Evolutionary conservation across 2,888 invertebrate species (phyloP).

Genomic region (Tortricodes alternella): DNA sequence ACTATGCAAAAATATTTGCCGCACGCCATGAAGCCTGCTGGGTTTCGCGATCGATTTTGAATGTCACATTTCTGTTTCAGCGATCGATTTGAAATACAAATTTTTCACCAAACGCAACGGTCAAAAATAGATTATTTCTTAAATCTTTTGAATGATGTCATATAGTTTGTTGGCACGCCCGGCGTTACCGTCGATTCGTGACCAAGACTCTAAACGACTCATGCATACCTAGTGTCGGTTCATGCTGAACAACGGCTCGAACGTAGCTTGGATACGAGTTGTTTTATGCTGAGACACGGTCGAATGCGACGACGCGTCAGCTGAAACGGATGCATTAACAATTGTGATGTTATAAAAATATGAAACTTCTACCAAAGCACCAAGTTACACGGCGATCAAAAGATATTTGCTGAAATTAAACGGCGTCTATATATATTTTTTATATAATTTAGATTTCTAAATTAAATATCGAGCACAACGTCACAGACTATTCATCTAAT

Average conservation of each 20-base stretch:
- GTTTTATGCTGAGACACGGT: conserved; percentile 40
- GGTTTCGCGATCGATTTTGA: too few relatives aligned
- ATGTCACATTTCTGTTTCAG: too few relatives aligned
- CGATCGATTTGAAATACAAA: not conserved
- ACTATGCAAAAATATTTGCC: too few relatives aligned
- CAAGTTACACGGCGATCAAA: conserved; percentile 1
- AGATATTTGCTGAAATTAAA: too few relatives aligned
- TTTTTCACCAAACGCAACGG: too few relatives aligned
- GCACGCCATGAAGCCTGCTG: too few relatives aligned
- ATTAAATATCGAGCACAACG: too few relatives aligned
- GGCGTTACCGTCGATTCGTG: conserved; percentile 56
- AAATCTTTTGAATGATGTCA: conserved; percentile 61
- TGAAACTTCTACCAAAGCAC: not conserved
- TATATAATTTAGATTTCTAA: too few relatives aligned
- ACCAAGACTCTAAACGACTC: conserved; percentile 59
- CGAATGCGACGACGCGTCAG: conserved; percentile 30
- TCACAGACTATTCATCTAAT: conserved; percentile 14
- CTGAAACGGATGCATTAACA: conserved; percentile 28
- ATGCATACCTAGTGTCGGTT: conserved; percentile 54
- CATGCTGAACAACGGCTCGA: conserved; percentile 52
- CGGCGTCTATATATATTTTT: too few relatives aligned
- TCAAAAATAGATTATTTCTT: conserved; percentile 5
- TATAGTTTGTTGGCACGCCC: conserved; percentile 61
- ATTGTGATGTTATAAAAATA: conserved; percentile 13
- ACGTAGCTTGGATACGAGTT: conserved; percentile 39